These are phyloP conservation scores for Lanius ludovicianus DNA, from an alignment of 2,113 vertebrate species.

Conservation along the genomic window DNA sequence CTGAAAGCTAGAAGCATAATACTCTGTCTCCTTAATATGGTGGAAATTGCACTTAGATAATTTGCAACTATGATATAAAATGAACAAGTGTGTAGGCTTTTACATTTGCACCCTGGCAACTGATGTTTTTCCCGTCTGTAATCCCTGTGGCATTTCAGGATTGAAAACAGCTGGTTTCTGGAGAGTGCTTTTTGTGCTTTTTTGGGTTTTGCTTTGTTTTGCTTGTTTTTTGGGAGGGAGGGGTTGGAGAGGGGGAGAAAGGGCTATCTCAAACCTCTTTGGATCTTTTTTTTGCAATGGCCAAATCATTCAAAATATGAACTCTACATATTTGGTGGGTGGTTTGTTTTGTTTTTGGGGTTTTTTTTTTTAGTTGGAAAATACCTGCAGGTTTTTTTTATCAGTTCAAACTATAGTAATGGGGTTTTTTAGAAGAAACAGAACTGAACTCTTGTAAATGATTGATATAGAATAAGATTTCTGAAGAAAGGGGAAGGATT, in stretches of 20 bases:
- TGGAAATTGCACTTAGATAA: conserved; percentile 48
- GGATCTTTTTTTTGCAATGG: background rate
- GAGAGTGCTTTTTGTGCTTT: background rate
- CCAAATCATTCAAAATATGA: background rate
- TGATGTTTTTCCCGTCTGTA: background rate
- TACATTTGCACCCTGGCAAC: background rate
- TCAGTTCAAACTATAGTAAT: background rate
- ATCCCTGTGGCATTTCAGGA: background rate
- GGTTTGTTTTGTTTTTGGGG: background rate
- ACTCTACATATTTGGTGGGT: background rate
- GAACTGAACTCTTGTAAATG: background rate
- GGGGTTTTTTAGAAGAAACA: background rate
- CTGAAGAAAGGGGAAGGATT: background rate
- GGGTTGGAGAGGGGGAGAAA: accelerated
- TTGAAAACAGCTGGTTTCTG: background rate
- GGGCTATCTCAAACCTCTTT: background rate
- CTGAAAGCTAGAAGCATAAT: conserved; percentile 34
- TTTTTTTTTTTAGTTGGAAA: background rate
- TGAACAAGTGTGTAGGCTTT: background rate
- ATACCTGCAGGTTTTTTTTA: background rate
- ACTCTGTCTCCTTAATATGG: conserved; percentile 10
- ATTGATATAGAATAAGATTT: background rate
- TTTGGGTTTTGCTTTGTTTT: background rate
- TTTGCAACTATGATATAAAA: conserved; percentile 28
- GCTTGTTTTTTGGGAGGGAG: accelerated